Percentiles rank a stretch among this genome's conserved stretches.
These are phyloP conservation scores for Cephus pulcher DNA, from an alignment of 2,888 invertebrate genomes.

Conservation along the genomic window DNA sequence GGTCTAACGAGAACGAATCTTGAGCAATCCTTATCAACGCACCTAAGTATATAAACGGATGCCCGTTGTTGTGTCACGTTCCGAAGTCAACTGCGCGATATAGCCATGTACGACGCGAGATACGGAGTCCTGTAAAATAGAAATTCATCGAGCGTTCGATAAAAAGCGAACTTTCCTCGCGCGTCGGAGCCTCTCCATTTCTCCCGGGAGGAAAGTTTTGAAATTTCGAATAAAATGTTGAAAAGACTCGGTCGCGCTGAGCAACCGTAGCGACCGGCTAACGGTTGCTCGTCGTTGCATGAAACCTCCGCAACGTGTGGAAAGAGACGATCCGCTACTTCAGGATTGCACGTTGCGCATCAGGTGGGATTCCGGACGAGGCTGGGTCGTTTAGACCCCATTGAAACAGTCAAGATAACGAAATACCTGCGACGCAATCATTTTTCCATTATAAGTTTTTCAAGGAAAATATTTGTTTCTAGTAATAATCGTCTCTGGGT, in stretches of 20 bases:
- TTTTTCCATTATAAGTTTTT: neutral
- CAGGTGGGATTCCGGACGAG: neutral
- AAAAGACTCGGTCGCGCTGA: neutral
- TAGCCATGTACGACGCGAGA: too few relatives aligned
- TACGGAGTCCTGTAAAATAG: neutral
- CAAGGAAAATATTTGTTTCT: neutral
- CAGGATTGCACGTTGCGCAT: neutral
- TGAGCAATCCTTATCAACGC: neutral
- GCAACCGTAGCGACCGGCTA: neutral
- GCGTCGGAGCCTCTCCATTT: neutral
- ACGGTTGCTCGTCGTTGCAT: conserved; percentile 8
- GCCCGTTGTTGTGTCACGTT: neutral
- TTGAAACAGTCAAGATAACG: neutral
- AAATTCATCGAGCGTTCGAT: neutral
- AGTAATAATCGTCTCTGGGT: neutral
- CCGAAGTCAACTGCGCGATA: neutral
- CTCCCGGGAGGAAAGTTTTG: neutral
- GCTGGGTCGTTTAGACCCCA: neutral
- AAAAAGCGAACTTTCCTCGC: neutral
- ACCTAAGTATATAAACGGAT: neutral
- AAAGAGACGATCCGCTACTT: neutral
- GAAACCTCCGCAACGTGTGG: conserved; percentile 1
- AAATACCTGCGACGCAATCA: neutral
- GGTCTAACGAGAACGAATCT: neutral
- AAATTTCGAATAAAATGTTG: neutral